A percentile compares a stretch with the other conserved stretches of the same genome.
Conservation (phyloP, 2,113 vertebrate genomes). For the Eolophus roseicapilla region DNA sequence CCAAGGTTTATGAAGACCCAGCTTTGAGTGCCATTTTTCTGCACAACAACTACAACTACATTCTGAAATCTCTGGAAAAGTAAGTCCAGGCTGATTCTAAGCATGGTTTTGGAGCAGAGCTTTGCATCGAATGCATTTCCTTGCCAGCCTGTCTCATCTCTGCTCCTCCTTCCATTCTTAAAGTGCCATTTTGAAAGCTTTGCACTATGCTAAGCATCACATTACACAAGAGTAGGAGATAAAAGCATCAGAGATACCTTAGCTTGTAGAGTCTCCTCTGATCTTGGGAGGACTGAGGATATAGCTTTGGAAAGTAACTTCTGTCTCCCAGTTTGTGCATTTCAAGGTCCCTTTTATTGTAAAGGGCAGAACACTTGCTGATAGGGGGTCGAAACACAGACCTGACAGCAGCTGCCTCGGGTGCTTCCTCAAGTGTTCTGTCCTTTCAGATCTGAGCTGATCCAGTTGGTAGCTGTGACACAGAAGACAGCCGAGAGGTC, state of each 20-base stretch:
- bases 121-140: not conserved
- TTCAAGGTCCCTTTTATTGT: not conserved
- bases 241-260: not conserved
- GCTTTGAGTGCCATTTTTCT: slow-evolving; percentile 95
- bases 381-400: not conserved
- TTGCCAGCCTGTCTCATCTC: not conserved
- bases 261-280: slow-evolving; percentile 3
- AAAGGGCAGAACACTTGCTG: not conserved
- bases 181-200: slow-evolving; percentile 5
- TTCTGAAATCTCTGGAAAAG: slow-evolving; percentile 98
- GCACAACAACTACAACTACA: slow-evolving; percentile 99
- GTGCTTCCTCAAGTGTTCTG: not conserved
- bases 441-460: slow-evolving; percentile 87
- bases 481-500: slow-evolving; percentile 88
- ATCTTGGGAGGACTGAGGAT: not conserved
- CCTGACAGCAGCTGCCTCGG: not conserved
- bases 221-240: not conserved
- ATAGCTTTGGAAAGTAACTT: not conserved
- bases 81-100: slow-evolving; percentile 41
- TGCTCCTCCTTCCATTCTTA: not conserved
- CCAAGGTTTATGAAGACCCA: slow-evolving; percentile 95
- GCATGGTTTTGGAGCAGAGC: not conserved
- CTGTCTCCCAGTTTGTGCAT: not conserved
- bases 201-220: not conserved
- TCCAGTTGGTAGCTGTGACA: slow-evolving; percentile 95